A percentile compares a stretch with the other conserved stretches of the same genome.
Evolutionary conservation across 2,888 invertebrate genomes (phyloP).

Genomic region (Cheilosia pagana): DNA sequence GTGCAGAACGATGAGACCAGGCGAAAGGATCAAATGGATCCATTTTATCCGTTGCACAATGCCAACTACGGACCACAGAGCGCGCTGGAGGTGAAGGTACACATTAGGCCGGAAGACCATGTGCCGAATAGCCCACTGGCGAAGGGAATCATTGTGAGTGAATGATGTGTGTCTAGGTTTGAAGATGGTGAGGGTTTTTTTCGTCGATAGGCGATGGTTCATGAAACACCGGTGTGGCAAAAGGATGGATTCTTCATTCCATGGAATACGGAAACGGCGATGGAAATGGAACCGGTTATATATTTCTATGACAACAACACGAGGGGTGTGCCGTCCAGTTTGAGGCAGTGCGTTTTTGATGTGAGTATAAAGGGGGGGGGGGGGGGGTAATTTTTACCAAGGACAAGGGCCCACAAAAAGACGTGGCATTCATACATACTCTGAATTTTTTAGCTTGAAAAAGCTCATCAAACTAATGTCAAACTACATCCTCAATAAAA

Average conservation of each 20-base stretch:
- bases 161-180: neutral
- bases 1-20: conserved; percentile 79
- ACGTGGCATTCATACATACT: no score
- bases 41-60: conserved; percentile 79
- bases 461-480: no score
- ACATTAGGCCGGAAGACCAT: conserved; percentile 79
- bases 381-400: neutral
- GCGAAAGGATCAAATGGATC: conserved; percentile 76
- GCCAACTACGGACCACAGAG: conserved; percentile 79
- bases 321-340: conserved; percentile 77
- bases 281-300: conserved; percentile 80
- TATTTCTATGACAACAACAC: conserved; percentile 81
- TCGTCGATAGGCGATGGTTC: conserved; percentile 77
- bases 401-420: no score
- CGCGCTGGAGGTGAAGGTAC: conserved; percentile 77
- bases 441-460: no score
- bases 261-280: conserved; percentile 78
- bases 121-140: conserved; percentile 76
- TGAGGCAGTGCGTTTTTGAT: conserved; percentile 80
- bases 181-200: neutral
- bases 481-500: no score
- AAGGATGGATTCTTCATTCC: conserved; percentile 78
- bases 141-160: conserved; percentile 76
- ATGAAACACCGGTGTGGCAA: conserved; percentile 80
- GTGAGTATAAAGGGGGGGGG: conserved; percentile 76